Evolutionary conservation across 1,140 invertebrate genomes (phyloP), one percentile per base, ranked within the genome.

Genomic region (Drosophila leontia): DNA sequence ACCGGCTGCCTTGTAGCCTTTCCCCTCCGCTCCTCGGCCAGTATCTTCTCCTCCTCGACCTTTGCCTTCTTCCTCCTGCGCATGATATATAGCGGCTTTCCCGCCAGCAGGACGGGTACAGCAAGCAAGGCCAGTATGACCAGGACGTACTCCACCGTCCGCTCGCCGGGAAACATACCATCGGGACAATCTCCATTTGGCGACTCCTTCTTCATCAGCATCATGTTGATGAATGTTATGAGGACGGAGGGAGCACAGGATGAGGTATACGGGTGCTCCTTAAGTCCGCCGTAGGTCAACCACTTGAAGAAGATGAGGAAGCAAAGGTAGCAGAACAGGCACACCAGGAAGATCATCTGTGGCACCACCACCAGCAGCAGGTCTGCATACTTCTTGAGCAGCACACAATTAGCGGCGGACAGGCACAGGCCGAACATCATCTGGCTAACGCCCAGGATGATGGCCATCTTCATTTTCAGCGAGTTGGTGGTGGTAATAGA

Each of bases 391-490:
- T 95, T 95, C 62, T 95, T 94, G 93, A 97, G 97, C 93, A 95
- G 97, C 95, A 96, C 92, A 93, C 98, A 97, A 94, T 99, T 99
- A 48, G 96, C 94, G n/a, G 98, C 95, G 77, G 96, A 96, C 65
- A 99, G 94, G 67, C 94, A 94, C 3, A 99, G 95, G 41, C 99
- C 99, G 93, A 99, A 99, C 62, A 98, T 95, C 99, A 99, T 99
- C 92, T 99, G 99, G 51, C 95, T 81, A 1, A 99, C 97, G 42
- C 99, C 99, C 91, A 99, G 95, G 72, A 99, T 98, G 65, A 99
- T 97, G 19, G 98, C 99, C 51, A 99, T 93, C 92, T 99, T 99
- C 99, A 99, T 99, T 94, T 99, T 99, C 93, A 97, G 97, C 0
- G 98, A 99, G 93, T 99, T 99, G 32, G 98, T 94, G 93, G 98